Conservation (phyloP, 2,113 vertebrate species). For the Onychorhynchus coronatus region DNA sequence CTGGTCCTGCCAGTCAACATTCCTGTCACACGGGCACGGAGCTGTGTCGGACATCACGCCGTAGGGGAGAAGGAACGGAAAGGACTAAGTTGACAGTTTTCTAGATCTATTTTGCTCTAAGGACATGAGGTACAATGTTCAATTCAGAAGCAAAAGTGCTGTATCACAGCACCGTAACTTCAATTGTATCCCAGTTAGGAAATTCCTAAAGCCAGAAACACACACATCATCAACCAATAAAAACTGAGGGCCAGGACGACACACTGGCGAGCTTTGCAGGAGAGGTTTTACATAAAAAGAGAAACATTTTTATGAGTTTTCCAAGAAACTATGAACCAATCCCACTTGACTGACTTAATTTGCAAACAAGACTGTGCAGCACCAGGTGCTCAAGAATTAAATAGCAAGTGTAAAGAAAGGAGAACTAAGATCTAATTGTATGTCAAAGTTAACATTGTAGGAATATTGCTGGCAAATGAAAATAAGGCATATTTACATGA, state of each 20-base stretch:
- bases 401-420: neutral
- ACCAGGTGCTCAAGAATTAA: conserved; percentile 7
- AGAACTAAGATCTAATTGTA: neutral
- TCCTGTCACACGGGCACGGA: neutral
- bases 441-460: neutral
- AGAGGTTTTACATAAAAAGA: conserved; percentile 1
- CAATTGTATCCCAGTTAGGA: neutral
- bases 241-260: neutral
- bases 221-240: neutral
- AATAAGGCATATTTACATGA: neutral
- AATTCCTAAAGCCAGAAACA: conserved; percentile 30
- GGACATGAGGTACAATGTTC: conserved; percentile 36
- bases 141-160: conserved; percentile 38
- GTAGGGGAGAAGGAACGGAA: conserved; percentile 12
- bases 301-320: conserved; percentile 14
- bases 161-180: conserved; percentile 3
- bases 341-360: conserved; percentile 61
- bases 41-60: neutral
- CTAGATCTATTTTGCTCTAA: conserved; percentile 35
- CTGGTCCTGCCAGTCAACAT: neutral
- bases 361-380: conserved; percentile 48
- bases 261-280: conserved; percentile 27
- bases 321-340: conserved; percentile 21
- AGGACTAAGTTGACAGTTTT: conserved; percentile 22
- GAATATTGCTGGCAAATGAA: neutral